Percentiles rank a stretch among this genome's conserved stretches.
Evolutionary conservation across 1,140 invertebrate genomes (phyloP).

Genomic region (Cryptotermes secundus): DNA sequence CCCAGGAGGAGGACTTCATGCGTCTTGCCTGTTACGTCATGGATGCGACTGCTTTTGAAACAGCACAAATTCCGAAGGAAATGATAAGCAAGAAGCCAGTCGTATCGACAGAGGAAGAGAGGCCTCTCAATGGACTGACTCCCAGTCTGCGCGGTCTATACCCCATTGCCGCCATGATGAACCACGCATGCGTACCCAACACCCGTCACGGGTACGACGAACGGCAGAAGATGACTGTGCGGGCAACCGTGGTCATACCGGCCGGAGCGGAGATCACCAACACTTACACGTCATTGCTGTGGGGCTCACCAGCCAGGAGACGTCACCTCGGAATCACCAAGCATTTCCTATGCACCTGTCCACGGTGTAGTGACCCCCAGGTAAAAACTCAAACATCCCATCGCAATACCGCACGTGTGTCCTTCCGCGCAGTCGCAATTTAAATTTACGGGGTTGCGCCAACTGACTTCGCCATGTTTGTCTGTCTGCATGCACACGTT

Average conservation of each 20-base stretch:
- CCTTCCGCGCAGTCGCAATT: too few species aligned
- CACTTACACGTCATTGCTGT: constrained; percentile 69
- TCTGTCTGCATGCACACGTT: too few species aligned
- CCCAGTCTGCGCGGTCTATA: constrained; percentile 67
- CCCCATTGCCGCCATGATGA: constrained; percentile 68
- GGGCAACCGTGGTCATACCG: constrained; percentile 60
- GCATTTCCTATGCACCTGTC: constrained; percentile 71
- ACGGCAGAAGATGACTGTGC: constrained; percentile 60
- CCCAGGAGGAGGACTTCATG: constrained; percentile 62
- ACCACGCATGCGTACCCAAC: constrained; percentile 75
- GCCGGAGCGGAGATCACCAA: constrained; percentile 68
- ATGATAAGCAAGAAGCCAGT: constrained; percentile 47
- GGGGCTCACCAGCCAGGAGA: constrained; percentile 67
- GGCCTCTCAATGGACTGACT: constrained; percentile 23
- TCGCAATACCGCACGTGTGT: too few species aligned
- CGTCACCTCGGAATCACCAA: constrained; percentile 68
- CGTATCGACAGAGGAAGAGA: constrained; percentile 25
- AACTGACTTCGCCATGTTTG: too few species aligned
- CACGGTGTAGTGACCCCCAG: constrained; percentile 67
- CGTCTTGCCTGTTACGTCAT: constrained; percentile 59
- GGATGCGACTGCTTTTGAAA: constrained; percentile 76
- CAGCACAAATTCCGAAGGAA: constrained; percentile 44
- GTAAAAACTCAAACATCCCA: constrained; percentile 50
- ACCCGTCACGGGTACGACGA: constrained; percentile 64
- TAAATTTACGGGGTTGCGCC: too few species aligned